phyloP scores from a whole-genome alignment of 2,888 invertebrate genomes.

The Incurvaria masculella region DNA sequence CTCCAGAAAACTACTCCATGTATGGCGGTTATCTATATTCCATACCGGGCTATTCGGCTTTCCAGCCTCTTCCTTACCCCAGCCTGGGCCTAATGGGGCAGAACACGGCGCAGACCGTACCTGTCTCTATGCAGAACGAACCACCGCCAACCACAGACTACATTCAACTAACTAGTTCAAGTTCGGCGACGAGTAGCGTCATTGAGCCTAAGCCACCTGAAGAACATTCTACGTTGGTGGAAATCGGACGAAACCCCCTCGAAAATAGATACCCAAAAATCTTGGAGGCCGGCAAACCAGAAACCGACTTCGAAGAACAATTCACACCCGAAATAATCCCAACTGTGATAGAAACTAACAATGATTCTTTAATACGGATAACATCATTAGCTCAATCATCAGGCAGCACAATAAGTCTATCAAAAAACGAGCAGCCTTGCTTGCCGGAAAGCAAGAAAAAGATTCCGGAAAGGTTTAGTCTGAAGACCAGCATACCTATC shows the following conservation, averaged over 20 bases:
- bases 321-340: constrained; percentile 37
- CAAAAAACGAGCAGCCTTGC: constrained; percentile 15
- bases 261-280: neutral
- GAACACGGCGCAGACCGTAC: neutral
- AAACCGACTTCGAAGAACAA: constrained; percentile 42
- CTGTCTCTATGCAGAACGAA: neutral
- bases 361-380: constrained; percentile 35
- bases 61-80: constrained; percentile 39
- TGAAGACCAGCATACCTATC: constrained; percentile 50
- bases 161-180: constrained; percentile 2
- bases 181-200: neutral
- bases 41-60: constrained; percentile 47
- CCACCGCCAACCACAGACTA: neutral
- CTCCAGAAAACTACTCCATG: constrained; percentile 34
- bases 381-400: constrained; percentile 35
- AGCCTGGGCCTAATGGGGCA: neutral
- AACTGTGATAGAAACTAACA: constrained; percentile 17
- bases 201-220: neutral
- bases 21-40: constrained; percentile 42
- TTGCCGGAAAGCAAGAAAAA: constrained; percentile 31
- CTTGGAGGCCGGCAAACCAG: constrained; percentile 18
- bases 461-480: constrained; percentile 35
- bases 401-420: constrained; percentile 26
- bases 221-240: neutral
- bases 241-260: neutral